Evolutionary conservation across 2,888 invertebrate species (phyloP).

Genomic region (Heteromyza rotundicornis): DNA sequence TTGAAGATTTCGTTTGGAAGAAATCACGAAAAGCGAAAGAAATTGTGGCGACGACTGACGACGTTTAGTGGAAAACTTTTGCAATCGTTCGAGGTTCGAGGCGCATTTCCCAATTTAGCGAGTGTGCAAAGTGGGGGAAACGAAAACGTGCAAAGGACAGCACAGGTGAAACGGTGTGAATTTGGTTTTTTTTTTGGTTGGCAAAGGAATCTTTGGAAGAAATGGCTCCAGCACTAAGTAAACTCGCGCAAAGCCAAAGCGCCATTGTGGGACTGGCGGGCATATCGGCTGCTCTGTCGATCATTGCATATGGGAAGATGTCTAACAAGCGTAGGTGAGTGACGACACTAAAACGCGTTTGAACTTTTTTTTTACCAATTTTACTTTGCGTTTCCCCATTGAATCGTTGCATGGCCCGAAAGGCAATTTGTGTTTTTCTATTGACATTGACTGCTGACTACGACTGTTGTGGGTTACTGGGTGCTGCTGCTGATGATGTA

Average conservation of each 20-base stretch:
- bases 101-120: too few relatives aligned
- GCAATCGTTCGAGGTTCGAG: too few relatives aligned
- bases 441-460: background rate
- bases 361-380: too few relatives aligned
- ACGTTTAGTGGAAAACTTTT: too few relatives aligned
- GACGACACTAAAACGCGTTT: too few relatives aligned
- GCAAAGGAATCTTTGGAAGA: background rate
- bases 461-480: background rate
- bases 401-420: background rate
- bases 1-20: too few relatives aligned
- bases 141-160: too few relatives aligned
- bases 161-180: too few relatives aligned
- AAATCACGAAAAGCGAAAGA: too few relatives aligned
- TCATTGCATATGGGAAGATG: constrained; percentile 65
- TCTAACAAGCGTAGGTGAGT: constrained; percentile 64
- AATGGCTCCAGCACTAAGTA: constrained; percentile 81
- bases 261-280: constrained; percentile 71
- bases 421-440: background rate
- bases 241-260: constrained; percentile 70
- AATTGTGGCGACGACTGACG: too few relatives aligned
- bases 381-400: too few relatives aligned
- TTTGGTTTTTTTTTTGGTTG: constrained; percentile 3
- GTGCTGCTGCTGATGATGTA: background rate
- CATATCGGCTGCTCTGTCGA: constrained; percentile 69
- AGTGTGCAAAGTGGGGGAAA: too few relatives aligned